These are phyloP conservation scores for Drosophila athabasca DNA, from an alignment of 1,140 invertebrate species.

Conservation along the genomic window DNA sequence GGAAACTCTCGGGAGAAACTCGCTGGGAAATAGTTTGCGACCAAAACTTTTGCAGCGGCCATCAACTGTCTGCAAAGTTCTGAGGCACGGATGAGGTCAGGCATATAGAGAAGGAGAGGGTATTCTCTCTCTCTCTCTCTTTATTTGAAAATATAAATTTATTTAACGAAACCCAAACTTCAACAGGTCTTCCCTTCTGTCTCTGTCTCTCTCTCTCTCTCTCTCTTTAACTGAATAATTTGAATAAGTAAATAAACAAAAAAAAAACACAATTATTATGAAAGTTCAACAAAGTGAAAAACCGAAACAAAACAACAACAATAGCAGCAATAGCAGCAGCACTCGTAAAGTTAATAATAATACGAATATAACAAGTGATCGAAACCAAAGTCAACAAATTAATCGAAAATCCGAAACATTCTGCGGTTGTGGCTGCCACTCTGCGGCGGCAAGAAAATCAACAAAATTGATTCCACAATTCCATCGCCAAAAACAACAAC, in stretches of 20 bases:
- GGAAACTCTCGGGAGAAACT: too few relatives aligned
- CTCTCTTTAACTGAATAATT: constrained; percentile 11
- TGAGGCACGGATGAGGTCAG: too few relatives aligned
- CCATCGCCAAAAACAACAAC: constrained; percentile 35
- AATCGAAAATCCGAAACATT: constrained; percentile 34
- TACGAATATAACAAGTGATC: constrained; percentile 21
- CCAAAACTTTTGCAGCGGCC: too few relatives aligned
- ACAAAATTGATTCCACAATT: constrained; percentile 64
- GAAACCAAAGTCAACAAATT: constrained; percentile 48
- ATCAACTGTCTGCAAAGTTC: too few relatives aligned
- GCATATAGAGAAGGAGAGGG: too few relatives aligned
- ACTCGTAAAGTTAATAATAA: too few relatives aligned
- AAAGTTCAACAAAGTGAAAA: constrained; percentile 63
- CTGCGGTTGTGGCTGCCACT: constrained; percentile 42
- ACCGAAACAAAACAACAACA: constrained; percentile 26
- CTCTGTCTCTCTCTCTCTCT: constrained; percentile 6
- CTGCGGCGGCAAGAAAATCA: constrained; percentile 47
- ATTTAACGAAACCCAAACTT: constrained; percentile 21
- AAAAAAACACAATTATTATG: constrained; percentile 57
- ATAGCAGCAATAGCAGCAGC: not conserved
- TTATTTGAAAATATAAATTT: constrained; percentile 6
- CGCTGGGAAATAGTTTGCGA: too few relatives aligned
- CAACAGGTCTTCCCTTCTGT: constrained; percentile 44
- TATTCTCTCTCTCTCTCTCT: too few relatives aligned
- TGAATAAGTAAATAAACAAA: constrained; percentile 17